A percentile compares a stretch with the other conserved stretches of the same genome.
Conservation (phyloP, 1,140 invertebrate species). For the Semibalanus balanoides region DNA sequence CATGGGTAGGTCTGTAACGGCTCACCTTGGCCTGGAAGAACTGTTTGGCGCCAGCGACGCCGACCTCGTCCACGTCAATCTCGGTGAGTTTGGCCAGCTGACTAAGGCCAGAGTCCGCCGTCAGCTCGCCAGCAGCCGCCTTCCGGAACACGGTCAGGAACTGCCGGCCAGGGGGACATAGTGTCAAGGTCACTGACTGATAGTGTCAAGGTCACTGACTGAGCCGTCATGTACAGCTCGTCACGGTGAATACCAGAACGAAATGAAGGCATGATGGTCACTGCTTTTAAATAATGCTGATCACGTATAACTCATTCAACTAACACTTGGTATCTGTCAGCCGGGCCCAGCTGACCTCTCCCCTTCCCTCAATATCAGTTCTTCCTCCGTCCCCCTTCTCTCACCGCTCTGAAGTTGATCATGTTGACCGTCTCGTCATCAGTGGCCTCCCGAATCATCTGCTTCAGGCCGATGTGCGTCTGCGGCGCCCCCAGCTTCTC, state of each 20-base stretch:
- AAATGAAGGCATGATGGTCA: no score
- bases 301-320: no score
- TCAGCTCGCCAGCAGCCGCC: conserved; percentile 66
- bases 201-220: neutral
- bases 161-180: conserved; percentile 29
- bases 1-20: no score
- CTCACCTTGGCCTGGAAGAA: conserved; percentile 72
- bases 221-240: no score
- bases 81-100: conserved; percentile 66
- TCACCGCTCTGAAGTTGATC: conserved; percentile 76
- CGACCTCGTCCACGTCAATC: conserved; percentile 72
- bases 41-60: conserved; percentile 69
- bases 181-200: no score
- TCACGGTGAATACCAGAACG: no score
- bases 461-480: conserved; percentile 81
- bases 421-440: conserved; percentile 68
- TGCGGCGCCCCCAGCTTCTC: conserved; percentile 86
- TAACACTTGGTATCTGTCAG: neutral
- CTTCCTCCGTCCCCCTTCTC: no score
- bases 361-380: no score
- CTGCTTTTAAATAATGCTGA: no score
- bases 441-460: conserved; percentile 87
- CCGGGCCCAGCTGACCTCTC: no score
- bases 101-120: conserved; percentile 61
- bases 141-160: conserved; percentile 77